Base-by-base conservation (phyloP, 2,888 invertebrate genomes). In the Nephrotoma flavescens region DNA sequence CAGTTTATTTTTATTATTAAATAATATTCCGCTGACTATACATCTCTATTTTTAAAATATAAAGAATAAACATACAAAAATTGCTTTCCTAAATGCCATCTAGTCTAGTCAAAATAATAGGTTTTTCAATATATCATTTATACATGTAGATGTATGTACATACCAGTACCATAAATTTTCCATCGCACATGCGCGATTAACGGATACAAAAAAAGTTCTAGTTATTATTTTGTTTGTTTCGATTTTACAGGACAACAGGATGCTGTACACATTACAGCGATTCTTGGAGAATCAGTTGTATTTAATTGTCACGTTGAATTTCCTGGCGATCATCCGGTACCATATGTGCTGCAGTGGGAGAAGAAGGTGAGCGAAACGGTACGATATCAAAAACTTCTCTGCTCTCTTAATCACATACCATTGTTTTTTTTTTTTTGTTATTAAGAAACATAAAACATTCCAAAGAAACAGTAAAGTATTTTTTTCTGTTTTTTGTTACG, bases 321-420 rank as follows among this genome's bases (percentile, higher is more conserved):
- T 93, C 97, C 97, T 92, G 96, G 97, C 93, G 96, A 97, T 93
- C 96, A 97, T 93, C 96, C 97, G 91, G 97, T 97, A 94, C 97
- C 98, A 93, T 98, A 98, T 94, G 97, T 98, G 94, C 96, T 98
- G 93, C 97, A 98, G 94, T 99, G 98, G 98, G 97, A 97, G 95
- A 98, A 98, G 96, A 97, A 98, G 96, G 97, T 97, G 96, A 96
- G 96, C 96, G 96, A 96, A 94, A 96, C 96, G 96, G 96, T 96
- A 96, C 95, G 96, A 95, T 95, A 95, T 94, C 93, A 91, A 90
- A 91, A 92, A 92, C 91, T 91, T 91, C 91, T 92, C 93, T 92
- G 92, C 92, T 93, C 93, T 93, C 92, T 92, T 92, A 91, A 91
- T 90, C 90, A 90, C 71, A 71, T 71, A 71, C 71, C 71, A 71